Percentiles rank a stretch among this genome's conserved stretches.
These are phyloP conservation scores for Brachypteracias leptosomus DNA, from an alignment of 2,113 vertebrate genomes.

Conservation along the genomic window DNA sequence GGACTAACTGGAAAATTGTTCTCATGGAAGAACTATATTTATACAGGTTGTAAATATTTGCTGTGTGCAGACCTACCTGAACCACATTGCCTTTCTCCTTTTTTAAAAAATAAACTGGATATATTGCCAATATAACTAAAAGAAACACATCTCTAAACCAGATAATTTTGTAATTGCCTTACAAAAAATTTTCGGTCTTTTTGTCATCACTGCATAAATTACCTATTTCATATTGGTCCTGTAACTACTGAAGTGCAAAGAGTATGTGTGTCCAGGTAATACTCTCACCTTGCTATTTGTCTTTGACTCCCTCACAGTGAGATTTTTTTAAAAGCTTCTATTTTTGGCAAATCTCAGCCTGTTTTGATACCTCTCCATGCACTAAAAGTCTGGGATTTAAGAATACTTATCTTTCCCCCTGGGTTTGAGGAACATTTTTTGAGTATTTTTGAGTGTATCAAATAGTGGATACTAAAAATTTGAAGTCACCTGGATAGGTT, in stretches of 20 bases:
- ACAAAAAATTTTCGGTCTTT: not conserved
- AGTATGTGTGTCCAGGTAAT: not conserved
- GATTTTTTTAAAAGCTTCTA: not conserved
- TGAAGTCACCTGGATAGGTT: not conserved
- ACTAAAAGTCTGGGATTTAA: not conserved
- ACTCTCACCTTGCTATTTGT: not conserved
- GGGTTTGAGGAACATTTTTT: not conserved
- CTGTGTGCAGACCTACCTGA: not conserved
- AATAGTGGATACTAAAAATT: not conserved
- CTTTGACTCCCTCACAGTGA: not conserved
- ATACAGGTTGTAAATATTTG: not conserved
- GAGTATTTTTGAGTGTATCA: not conserved
- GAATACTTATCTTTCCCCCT: not conserved
- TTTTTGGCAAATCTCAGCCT: not conserved
- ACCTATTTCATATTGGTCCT: not conserved
- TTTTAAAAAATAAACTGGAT: not conserved
- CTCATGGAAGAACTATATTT: not conserved
- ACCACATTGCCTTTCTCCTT: accelerated
- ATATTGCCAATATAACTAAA: not conserved
- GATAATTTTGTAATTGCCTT: not conserved
- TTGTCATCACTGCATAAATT: accelerated
- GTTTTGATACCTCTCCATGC: not conserved
- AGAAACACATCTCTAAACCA: not conserved
- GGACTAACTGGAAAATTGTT: not conserved
- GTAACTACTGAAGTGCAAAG: not conserved